A percentile compares a stretch with the other conserved stretches of the same genome.
phyloP scores from a whole-genome alignment of 2,113 vertebrate genomes.

The Tetraodon nigroviridis region DNA sequence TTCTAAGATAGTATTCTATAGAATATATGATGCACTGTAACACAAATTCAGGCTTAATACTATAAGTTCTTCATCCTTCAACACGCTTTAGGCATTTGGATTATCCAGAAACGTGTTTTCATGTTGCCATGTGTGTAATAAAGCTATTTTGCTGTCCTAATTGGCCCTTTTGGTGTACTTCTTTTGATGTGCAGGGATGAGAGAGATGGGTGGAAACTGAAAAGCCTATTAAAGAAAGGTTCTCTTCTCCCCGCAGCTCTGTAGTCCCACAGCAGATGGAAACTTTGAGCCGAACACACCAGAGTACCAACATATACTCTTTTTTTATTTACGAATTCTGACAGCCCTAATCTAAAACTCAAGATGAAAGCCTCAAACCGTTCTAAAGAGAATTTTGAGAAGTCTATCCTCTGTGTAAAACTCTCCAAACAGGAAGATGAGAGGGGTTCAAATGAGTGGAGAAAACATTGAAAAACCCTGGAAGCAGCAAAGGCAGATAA shows the following conservation, averaged over 20 bases:
- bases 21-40: constrained; percentile 9
- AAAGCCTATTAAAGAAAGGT: constrained; percentile 41
- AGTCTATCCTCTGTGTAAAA: constrained; percentile 12
- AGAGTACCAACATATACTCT: constrained; percentile 13
- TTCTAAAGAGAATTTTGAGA: constrained; percentile 13
- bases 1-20: constrained; percentile 6
- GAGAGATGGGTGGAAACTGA: constrained; percentile 42
- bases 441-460: constrained; percentile 13
- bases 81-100: constrained; percentile 39
- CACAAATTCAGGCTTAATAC: constrained; percentile 14
- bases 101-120: constrained; percentile 39
- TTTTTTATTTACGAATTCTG: constrained; percentile 18
- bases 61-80: constrained; percentile 13
- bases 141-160: constrained; percentile 60
- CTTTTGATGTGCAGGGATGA: constrained; percentile 61
- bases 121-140: constrained; percentile 43
- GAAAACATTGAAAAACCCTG: constrained; percentile 28
- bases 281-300: constrained; percentile 20
- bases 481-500: constrained; percentile 1
- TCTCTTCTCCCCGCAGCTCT: constrained; percentile 28
- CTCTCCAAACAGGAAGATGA: constrained; percentile 22
- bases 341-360: constrained; percentile 16
- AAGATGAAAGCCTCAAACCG: constrained; percentile 39
- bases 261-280: constrained; percentile 39
- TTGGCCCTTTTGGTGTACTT: constrained; percentile 57